A percentile compares a stretch with the other conserved stretches of the same genome.
These are phyloP conservation scores for Isurus oxyrinchus DNA, from an alignment of 2,113 vertebrate genomes.

Conservation along the genomic window DNA sequence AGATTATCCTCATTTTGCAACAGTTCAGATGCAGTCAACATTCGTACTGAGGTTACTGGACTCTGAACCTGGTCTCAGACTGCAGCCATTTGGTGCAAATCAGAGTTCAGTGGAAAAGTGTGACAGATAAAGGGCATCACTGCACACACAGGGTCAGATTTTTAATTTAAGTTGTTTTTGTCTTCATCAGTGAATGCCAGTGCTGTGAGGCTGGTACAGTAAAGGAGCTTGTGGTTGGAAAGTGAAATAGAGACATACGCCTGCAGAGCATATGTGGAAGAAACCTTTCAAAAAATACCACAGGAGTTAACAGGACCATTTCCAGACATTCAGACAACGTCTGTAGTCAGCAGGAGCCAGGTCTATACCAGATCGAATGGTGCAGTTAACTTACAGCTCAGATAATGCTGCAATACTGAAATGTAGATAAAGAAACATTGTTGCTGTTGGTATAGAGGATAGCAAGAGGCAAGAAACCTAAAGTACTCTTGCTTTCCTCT, in stretches of 20 bases:
- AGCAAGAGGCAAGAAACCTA: background rate
- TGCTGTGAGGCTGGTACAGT: background rate
- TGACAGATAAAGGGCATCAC: background rate
- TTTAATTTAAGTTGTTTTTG: background rate
- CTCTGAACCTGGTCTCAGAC: background rate
- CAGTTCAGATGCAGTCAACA: background rate
- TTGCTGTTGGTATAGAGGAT: background rate
- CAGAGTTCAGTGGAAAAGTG: background rate
- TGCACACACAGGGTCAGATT: background rate
- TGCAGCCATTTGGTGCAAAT: background rate
- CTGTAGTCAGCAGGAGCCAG: background rate
- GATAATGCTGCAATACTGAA: background rate
- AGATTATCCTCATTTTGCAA: background rate
- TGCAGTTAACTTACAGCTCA: background rate
- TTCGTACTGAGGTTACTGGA: background rate
- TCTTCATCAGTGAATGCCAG: background rate
- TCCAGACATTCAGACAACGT: background rate
- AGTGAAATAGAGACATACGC: constrained; percentile 21
- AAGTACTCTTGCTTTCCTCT: background rate
- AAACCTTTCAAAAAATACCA: constrained; percentile 7
- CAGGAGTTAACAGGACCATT: background rate
- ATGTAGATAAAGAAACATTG: background rate
- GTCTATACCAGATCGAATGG: background rate
- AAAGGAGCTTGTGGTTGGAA: background rate
- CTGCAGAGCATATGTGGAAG: constrained; percentile 23